Evolutionary conservation across 2,113 vertebrate genomes (phyloP).

Genomic region (Porphyrio hochstetteri): DNA sequence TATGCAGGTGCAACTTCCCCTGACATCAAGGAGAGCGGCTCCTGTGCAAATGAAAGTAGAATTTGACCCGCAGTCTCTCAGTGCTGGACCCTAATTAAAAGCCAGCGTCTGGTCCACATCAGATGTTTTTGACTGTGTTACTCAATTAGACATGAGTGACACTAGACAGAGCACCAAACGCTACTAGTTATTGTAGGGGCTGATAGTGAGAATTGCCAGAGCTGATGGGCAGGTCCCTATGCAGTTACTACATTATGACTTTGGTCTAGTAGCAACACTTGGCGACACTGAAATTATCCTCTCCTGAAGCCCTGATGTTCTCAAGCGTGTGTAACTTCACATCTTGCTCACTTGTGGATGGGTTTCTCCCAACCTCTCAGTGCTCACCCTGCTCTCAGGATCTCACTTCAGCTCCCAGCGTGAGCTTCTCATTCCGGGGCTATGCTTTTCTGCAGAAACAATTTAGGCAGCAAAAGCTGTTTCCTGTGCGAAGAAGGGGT

Average conservation of each 20-base stretch:
- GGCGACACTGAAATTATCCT: slow-evolving; percentile 45
- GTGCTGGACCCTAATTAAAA: slow-evolving; percentile 77
- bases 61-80: slow-evolving; percentile 74
- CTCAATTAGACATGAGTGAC: slow-evolving; percentile 80
- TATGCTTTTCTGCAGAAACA: background rate
- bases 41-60: slow-evolving; percentile 45
- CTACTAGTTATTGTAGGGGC: slow-evolving; percentile 81
- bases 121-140: slow-evolving; percentile 83
- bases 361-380: background rate
- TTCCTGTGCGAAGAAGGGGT: background rate
- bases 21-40: slow-evolving; percentile 36
- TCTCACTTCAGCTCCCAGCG: background rate
- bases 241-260: slow-evolving; percentile 64
- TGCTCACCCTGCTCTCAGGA: background rate
- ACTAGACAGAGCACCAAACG: slow-evolving; percentile 76
- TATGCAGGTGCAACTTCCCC: slow-evolving; percentile 53
- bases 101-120: slow-evolving; percentile 80
- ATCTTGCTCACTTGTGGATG: background rate
- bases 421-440: background rate
- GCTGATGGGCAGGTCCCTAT: slow-evolving; percentile 43
- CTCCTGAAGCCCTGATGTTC: slow-evolving; percentile 28
- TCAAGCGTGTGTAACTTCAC: background rate
- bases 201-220: slow-evolving; percentile 83
- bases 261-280: slow-evolving; percentile 62
- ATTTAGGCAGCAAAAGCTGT: background rate